phyloP scores from a whole-genome alignment of 1,140 invertebrate genomes.

The Sitophilus oryzae region DNA sequence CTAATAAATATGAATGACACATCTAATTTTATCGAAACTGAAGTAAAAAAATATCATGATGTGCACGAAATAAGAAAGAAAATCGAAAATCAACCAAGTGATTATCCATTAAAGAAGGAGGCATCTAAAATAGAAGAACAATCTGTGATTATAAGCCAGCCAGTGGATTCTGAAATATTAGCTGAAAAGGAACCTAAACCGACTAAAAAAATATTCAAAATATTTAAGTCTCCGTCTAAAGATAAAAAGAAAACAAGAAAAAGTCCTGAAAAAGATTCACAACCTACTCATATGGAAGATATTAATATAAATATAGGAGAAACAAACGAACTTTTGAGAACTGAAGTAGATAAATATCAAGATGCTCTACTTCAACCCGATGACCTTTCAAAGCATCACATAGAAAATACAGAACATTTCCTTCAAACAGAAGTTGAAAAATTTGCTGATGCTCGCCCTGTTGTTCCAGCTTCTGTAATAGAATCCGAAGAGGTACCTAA shows the following conservation, averaged over 20 bases:
- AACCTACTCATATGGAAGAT: neutral
- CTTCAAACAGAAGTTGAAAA: conserved; percentile 26
- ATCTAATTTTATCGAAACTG: conserved; percentile 20
- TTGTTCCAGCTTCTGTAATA: conserved; percentile 7
- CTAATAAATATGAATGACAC: conserved; percentile 17
- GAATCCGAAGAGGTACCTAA: neutral
- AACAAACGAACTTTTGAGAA: conserved; percentile 5
- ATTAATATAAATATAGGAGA: neutral
- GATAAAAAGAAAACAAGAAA: neutral
- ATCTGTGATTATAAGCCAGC: neutral
- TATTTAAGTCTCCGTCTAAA: neutral
- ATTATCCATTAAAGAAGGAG: neutral
- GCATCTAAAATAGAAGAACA: neutral
- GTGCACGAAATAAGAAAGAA: conserved; percentile 3
- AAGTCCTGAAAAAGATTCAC: neutral
- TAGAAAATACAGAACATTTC: conserved; percentile 17
- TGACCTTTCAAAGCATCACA: neutral
- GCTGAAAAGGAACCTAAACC: conserved; percentile 6
- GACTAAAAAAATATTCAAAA: neutral
- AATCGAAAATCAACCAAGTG: no score
- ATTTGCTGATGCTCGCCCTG: conserved; percentile 26
- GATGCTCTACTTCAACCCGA: neutral
- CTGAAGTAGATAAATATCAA: conserved; percentile 18
- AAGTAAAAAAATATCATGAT: conserved; percentile 30
- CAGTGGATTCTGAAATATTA: conserved; percentile 14